These are phyloP conservation scores for Drosophila incognita DNA, from an alignment of 2,888 invertebrate species.

Conservation along the genomic window DNA sequence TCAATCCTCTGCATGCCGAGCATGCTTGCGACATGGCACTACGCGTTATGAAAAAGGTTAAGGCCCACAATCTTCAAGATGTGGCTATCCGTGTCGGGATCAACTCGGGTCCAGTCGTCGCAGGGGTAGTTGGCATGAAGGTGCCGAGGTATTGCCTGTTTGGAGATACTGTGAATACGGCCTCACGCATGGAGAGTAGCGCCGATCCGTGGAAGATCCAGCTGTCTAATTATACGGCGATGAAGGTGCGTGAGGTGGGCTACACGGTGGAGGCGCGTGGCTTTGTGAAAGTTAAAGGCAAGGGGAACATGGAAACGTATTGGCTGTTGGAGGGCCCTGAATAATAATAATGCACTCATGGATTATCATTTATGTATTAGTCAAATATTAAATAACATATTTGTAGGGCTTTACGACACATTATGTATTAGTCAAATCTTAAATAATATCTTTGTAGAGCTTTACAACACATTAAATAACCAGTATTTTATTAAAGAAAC, in stretches of 20 bases:
- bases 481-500: background rate
- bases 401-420: background rate
- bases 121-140: constrained; percentile 93
- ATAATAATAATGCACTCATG: constrained; percentile 3
- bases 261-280: constrained; percentile 91
- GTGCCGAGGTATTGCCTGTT: constrained; percentile 95
- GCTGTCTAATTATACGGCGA: constrained; percentile 90
- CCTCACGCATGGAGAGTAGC: constrained; percentile 93
- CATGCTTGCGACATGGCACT: constrained; percentile 92
- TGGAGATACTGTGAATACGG: constrained; percentile 96
- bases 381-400: constrained; percentile 11
- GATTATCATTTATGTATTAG: background rate
- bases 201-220: constrained; percentile 90
- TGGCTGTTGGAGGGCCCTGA: constrained; percentile 89
- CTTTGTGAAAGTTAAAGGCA: constrained; percentile 92
- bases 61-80: constrained; percentile 88
- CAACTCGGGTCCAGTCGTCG: constrained; percentile 95
- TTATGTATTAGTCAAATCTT: background rate
- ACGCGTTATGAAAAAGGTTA: constrained; percentile 89
- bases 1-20: constrained; percentile 90
- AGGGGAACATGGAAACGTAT: constrained; percentile 94
- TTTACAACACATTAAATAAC: background rate
- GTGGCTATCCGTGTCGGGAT: constrained; percentile 88
- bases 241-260: constrained; percentile 88
- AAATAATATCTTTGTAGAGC: constrained; percentile 13